Base-by-base conservation (phyloP, 2,797 vertebrate genomes). In the Nannoperca australis region DNA sequence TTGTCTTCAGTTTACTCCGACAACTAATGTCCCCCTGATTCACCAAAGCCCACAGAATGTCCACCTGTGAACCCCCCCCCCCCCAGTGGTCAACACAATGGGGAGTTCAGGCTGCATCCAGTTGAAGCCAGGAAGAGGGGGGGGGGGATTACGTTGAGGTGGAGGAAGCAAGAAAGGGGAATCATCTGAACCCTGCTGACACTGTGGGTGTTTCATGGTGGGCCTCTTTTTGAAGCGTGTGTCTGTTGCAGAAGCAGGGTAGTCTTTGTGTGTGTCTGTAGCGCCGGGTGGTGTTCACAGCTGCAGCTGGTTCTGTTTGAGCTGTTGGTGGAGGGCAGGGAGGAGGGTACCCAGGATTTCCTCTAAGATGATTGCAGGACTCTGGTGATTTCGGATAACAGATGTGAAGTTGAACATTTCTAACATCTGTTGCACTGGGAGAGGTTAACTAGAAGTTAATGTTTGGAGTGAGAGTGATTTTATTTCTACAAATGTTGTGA, bases 71-170 rank as follows among this genome's bases (percentile, higher is more conserved):
- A n/a, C 24, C 18, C 17, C 66, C 70, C 38, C 24, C 18, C 17
- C 66, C 70, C 38, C 51, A n/a, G 34, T 36, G 71, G 79, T 79
- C 67, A 49, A 70, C 73, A 75, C 64, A 73, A 49, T 68, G 4
- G 60, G 60, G 70, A 79, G 38, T 62, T 51, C 38, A 63, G 30
- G 60, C 67, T n/a, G 12, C 47, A 6, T 30, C 0, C 51, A 67
- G 71, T 81, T 83, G 71, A 87, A 86, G 84, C 44, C 74, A 87
- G 88, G 85, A 88, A 87, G 73, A 59, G 47, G 70, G 42, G 22
- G 53, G 20, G 53, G 32, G 65, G 34, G 34, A 6, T 47, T 47
- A 61, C 54, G 60, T 54, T 0, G 2, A 15, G 34, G 32, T 27
- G 51, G 27, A 11, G 12, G 2, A 10, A 32, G 36, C 44, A 15